Base-by-base conservation (phyloP, 1,140 invertebrate species). In the Ceratosolen fusciceps region DNA sequence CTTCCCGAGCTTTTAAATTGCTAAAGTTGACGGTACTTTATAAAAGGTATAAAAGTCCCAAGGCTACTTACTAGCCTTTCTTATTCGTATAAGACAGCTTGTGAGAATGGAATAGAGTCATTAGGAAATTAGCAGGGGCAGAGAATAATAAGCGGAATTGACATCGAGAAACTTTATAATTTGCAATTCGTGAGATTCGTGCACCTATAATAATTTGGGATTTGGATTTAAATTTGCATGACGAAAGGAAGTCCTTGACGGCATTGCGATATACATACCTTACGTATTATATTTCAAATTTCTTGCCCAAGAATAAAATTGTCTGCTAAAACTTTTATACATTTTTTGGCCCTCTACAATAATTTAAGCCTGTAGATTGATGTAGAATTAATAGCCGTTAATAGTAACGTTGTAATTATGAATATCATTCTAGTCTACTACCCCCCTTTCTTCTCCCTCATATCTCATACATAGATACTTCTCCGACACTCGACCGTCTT, bases 141-240 rank as follows among this genome's bases (percentile, higher is more conserved):
- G 37, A 16, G 54, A 77, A 71, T n/a, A 19, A 56, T 24, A 71
- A 49, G 65, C 43, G 4, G 49, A 71, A 77, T 43, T 47, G 67
- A 71, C 67, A 71, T 70, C 67, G 54, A 31, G 19, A 47, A 77
- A 77, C 75, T 71, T 77, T 77, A 58, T 77, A 77, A 77, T 49
- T 60, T 14, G 52, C 24, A 29, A 39, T 52, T 43, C 65, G 75
- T 68, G 62, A 0, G 52, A 26, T 31, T 77, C 75, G 67, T 77
- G 67, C 37, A 16, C 37, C 24, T 60, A 65, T 77, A 47, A 43
- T 56, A 77, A 47, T 68, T 39, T 16, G 14, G 52, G 26, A 71
- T 58, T 77, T 21, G 34, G 60, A 70, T 77, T 77, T 71, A 60
- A 58, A 77, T 77, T 77, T 71, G 54, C 67, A 58, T 77, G 52